These are phyloP conservation scores for Monopterus albus DNA, from an alignment of 2,113 vertebrate genomes.

Conservation along the genomic window DNA sequence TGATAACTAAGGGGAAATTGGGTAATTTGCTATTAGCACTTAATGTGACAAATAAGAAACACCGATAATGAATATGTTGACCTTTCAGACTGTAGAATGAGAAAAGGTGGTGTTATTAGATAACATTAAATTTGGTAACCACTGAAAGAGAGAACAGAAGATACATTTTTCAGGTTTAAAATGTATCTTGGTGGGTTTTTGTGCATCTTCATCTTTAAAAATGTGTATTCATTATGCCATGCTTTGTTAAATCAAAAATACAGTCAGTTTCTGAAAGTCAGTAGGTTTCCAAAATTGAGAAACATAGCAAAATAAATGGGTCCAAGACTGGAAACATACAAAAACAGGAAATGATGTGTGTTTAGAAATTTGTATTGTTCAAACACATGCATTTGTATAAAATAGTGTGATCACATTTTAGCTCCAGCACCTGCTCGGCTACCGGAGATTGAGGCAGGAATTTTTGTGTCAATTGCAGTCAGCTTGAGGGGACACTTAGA, in stretches of 20 bases:
- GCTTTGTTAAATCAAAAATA: too few species aligned
- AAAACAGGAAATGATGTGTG: background rate
- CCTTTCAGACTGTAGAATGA: conserved; percentile 19
- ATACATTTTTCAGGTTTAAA: background rate
- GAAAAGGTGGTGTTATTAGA: background rate
- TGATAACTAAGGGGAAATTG: background rate
- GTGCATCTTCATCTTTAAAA: too few species aligned
- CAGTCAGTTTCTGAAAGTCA: too few species aligned
- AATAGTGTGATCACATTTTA: conserved; percentile 21
- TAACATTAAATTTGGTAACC: background rate
- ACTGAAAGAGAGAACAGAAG: background rate
- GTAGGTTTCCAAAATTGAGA: too few species aligned
- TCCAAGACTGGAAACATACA: too few species aligned
- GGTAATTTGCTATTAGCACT: background rate
- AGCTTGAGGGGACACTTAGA: conserved; percentile 51
- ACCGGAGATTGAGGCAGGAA: conserved; percentile 26
- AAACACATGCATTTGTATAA: conserved; percentile 2
- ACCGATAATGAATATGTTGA: background rate
- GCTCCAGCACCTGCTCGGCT: conserved; percentile 26
- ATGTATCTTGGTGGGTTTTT: too few species aligned
- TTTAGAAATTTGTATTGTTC: background rate
- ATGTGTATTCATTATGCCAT: too few species aligned
- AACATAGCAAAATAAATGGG: too few species aligned
- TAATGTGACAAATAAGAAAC: conserved; percentile 15
- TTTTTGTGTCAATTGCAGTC: conserved; percentile 45